Conservation (phyloP, 2,113 vertebrate genomes). For the Galemys pyrenaicus region DNA sequence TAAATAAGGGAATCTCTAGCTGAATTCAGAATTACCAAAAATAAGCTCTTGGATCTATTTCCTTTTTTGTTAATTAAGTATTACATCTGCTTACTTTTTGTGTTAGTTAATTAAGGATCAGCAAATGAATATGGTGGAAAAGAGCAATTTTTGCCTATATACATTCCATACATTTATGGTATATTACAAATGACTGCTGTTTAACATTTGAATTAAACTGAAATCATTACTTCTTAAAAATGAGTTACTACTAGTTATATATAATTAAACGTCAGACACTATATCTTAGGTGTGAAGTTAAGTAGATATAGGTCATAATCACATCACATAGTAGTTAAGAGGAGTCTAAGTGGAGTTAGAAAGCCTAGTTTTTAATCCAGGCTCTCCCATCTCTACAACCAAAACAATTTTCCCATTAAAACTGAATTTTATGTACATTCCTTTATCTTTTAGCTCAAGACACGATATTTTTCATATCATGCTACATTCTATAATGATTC, state of each 20-base stretch:
- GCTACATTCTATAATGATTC: background rate
- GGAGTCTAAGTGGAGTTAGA: background rate
- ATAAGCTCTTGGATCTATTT: too few species aligned
- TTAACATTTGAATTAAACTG: background rate
- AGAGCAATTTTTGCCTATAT: background rate
- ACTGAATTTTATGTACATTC: background rate
- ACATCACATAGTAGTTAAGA: background rate
- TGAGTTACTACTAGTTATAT: background rate
- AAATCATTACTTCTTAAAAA: background rate
- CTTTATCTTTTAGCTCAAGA: background rate
- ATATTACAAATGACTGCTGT: background rate
- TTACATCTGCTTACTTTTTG: background rate
- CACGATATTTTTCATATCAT: background rate
- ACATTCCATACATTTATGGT: background rate
- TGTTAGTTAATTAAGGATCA: background rate
- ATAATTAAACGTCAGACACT: background rate
- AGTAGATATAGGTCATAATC: background rate
- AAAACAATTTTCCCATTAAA: background rate
- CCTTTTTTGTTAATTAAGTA: too few species aligned
- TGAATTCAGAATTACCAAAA: background rate
- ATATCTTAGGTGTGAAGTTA: background rate
- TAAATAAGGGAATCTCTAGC: background rate
- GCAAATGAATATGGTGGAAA: background rate
- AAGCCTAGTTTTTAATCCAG: background rate
- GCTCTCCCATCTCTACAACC: background rate